Evolutionary conservation across 2,797 vertebrate genomes (phyloP), one percentile per base, ranked within the genome.

Genomic region (Hyperoplus lanceolatus): DNA sequence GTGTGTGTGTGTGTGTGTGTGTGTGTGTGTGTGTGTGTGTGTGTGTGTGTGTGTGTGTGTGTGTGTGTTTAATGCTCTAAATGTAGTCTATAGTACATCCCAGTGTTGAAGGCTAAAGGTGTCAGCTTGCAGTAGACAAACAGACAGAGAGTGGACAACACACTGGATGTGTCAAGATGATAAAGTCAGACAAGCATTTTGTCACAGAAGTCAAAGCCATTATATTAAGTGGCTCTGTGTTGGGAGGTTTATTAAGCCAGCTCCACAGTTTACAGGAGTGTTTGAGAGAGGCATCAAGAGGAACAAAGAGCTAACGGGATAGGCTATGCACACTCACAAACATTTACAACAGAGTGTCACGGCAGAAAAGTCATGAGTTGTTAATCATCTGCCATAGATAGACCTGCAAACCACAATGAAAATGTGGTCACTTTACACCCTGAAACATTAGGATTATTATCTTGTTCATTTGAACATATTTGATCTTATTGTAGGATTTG

Each of bases 151-250:
- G 7, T 0, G 1, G 5, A 6, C 56, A 51, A 16, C 11, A 39
- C 21, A 39, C 12, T 29, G n/a, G 6, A 48, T 63, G 46, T 78
- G 65, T 65, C n/a, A 49, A 51, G 16, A 56, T 69, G 62, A 70
- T 65, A 8, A 65, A 75, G 64, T 69, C 43, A 53, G 65, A 77
- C 46, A 51, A 57, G 67, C 55, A 74, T 77, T 65, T 15, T 60
- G 53, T 70, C 58, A 11, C 36, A 45, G 45, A 75, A 56, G 15
- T 41, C 50, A 50, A 41, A 69, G 42, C 15, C 39, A 42, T 49
- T 63, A 29, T 29, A 55, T 69, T 41, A 42, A 61, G 11, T 3
- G 16, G 36, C 15, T 63, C 42, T 63, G 43, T 73, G 58, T 9
- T 13, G 60, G 45, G n/a, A 59, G 39, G 5, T 29, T 59, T 29